Evolutionary conservation across 2,888 invertebrate species (phyloP), one percentile per base, ranked within the genome.

Genomic region (Platycheirus albimanus): DNA sequence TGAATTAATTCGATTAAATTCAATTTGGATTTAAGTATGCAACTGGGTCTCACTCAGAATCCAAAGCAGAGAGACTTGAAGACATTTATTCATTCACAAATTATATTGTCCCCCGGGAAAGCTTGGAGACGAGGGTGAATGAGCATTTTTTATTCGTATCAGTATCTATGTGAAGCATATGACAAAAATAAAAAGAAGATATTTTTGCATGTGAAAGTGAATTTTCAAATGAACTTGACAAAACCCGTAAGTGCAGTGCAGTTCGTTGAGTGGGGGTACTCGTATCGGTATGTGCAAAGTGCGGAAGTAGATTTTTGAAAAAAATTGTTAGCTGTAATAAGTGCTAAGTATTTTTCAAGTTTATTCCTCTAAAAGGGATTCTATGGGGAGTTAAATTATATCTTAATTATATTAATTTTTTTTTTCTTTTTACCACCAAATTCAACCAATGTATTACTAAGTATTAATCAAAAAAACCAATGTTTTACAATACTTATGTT

Each of bases 1-100:
- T 63, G 56, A 49, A 64, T 78, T 78, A 83, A 78, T 83, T 83
- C 78, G 72, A 78, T 69, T 83, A 63, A 83, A 83, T 74, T 78
- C 74, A 78, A 83, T 74, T 78, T 83, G 49, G 17, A 19, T 41
- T 36, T 61, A 64, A 71, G 70, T 76, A 81, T 76, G 81, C 71
- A 81, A 77, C 61, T 77, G 71, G 77, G 81, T 77, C 71, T 77
- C 20, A 33, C 20, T 30, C 17, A 58, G 63, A 69, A 69, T 69
- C 61, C 0, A 56, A 13, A 20, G 19, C 11, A 49, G 43, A 45
- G 36, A 13, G 30, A 64, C 70, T 58, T 58, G 17, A 33, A 45
- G 41, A 33, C 51, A 20, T 41, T 36, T 74, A 75, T 80, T 71
- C 81, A 81, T 76, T 81, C 81, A 71, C 36, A 66, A 66, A 81